These are phyloP conservation scores for Drosophila grimshawi DNA, from an alignment of 1,140 invertebrate genomes.

Conservation along the genomic window DNA sequence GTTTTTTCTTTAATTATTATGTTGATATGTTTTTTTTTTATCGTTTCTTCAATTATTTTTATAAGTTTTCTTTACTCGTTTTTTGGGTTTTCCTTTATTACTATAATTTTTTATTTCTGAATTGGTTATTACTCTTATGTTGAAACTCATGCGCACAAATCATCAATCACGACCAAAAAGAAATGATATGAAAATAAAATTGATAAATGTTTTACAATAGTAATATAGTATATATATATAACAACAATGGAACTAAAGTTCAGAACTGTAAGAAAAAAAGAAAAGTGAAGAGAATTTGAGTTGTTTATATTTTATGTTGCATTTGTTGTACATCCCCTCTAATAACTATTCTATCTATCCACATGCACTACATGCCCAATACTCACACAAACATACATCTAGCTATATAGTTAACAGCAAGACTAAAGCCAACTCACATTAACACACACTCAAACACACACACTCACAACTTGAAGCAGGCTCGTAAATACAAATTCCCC, in stretches of 20 bases:
- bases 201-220: constrained; percentile 34
- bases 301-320: constrained; percentile 83
- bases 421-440: constrained; percentile 9
- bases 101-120: constrained; percentile 26
- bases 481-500: not conserved
- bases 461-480: constrained; percentile 11
- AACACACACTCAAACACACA: not conserved
- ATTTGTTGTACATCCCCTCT: constrained; percentile 78
- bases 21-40: constrained; percentile 30
- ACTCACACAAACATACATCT: constrained; percentile 16
- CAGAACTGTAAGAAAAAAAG: constrained; percentile 9
- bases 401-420: constrained; percentile 29
- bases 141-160: constrained; percentile 78
- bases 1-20: constrained; percentile 40
- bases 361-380: constrained; percentile 20
- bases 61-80: constrained; percentile 12
- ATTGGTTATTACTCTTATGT: constrained; percentile 34
- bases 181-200: constrained; percentile 29
- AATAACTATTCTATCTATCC: constrained; percentile 46
- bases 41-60: constrained; percentile 43
- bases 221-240: constrained; percentile 22
- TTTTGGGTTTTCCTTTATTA: constrained; percentile 32
- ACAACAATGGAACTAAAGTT: constrained; percentile 76
- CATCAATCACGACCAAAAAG: constrained; percentile 59
- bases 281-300: constrained; percentile 58